Base-by-base conservation (phyloP, 1,140 invertebrate genomes). In the Stegodyphus dumicola region DNA sequence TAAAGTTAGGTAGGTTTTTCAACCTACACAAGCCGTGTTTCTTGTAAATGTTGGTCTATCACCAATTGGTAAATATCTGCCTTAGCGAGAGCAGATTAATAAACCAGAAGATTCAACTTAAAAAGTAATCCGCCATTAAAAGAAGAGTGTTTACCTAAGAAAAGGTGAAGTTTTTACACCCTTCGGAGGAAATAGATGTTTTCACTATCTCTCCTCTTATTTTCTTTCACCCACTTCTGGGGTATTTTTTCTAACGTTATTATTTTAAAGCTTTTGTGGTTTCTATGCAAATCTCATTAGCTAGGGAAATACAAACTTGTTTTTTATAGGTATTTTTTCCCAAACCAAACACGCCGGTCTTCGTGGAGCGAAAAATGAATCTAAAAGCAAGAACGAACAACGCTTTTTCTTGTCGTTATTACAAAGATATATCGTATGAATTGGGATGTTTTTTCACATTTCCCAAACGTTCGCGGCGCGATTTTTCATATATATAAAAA, bases 221-320 rank as follows among this genome's bases (percentile, higher is more conserved):
- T 60, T 75, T 75, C 11, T 54, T 75, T 60, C 9, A 33, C 53
- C 17, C 73, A 33, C 33, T 7, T 9, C 11, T n/a, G 17, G 11
- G 10, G 7, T 7, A 13, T 75, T 60, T 56, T 33, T 60, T 56
- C 17, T 18, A 33, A 75, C 54, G 54, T 60, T 75, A n/a, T 75
- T 75, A 75, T 75, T 75, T 75, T 75, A 54, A 54, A 54, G 7
- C 17, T 65, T 33, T 33, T 33, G 33, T 33, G 33, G 33, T 33
- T 33, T 7, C 65, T 70, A 71, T 64, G 18, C 56, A 80, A 80
- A 80, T 80, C 66, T 80, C 78, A 80, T 80, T 80, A 80, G 49
- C 54, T 6, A 11, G 6, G 49, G 17, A 53, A 70, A 33, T 69
- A 80, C 78, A 71, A 73, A 80, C 51, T 49, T 80, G 67, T 71